These are phyloP conservation scores for Lota lota DNA, from an alignment of 2,113 vertebrate genomes.

Conservation along the genomic window DNA sequence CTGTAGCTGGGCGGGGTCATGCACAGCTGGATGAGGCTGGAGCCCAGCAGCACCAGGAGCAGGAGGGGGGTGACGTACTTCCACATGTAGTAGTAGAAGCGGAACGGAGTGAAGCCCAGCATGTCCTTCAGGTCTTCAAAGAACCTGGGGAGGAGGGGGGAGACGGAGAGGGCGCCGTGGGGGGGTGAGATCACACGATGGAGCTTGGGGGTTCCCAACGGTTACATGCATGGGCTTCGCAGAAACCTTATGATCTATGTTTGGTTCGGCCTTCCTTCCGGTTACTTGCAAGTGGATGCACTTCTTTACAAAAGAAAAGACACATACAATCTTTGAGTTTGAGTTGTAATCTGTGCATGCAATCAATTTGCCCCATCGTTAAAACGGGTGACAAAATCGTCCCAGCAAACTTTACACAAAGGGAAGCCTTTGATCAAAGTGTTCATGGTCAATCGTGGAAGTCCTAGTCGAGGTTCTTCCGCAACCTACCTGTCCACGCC, in stretches of 20 bases:
- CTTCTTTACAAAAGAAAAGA: too few species aligned
- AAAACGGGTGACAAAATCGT: too few species aligned
- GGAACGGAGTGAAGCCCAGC: constrained; percentile 90
- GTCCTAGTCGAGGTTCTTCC: too few species aligned
- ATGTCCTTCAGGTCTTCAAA: constrained; percentile 96
- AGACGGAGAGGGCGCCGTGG: constrained; percentile 5
- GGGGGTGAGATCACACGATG: constrained; percentile 31
- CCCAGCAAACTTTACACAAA: too few species aligned
- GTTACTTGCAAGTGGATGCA: too few species aligned
- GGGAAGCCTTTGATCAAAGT: too few species aligned
- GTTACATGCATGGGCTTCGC: neutral
- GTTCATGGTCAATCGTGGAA: too few species aligned
- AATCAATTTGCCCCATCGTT: too few species aligned
- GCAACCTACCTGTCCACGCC: constrained; percentile 89
- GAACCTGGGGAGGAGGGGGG: constrained; percentile 49
- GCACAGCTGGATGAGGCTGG: constrained; percentile 86
- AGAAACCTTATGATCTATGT: too few species aligned
- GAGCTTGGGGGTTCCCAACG: constrained; percentile 23
- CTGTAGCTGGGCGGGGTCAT: constrained; percentile 89
- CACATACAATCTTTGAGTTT: too few species aligned
- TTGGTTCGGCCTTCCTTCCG: neutral
- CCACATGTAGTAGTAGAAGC: constrained; percentile 97
- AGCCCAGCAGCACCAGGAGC: constrained; percentile 78
- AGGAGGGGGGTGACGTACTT: constrained; percentile 91
- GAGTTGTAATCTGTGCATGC: too few species aligned